These are phyloP conservation scores for Eustalomyia histrio DNA, from an alignment of 2,888 invertebrate genomes.

Conservation along the genomic window DNA sequence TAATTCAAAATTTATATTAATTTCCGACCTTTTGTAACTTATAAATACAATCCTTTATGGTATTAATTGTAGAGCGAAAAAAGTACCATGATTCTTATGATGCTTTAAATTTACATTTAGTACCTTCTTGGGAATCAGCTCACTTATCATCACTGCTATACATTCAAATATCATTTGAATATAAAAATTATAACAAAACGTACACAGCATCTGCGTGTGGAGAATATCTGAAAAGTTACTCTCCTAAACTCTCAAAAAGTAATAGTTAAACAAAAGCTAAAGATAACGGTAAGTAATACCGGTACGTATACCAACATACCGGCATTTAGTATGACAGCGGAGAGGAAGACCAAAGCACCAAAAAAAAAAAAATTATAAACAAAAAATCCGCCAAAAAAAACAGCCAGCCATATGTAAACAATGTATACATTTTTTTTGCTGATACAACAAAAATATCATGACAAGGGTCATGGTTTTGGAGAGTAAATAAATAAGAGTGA, in stretches of 20 bases:
- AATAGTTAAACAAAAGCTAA: slow-evolving; percentile 3
- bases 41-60: too few species aligned
- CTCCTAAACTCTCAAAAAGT: not conserved
- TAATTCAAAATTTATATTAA: too few species aligned
- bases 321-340: not conserved
- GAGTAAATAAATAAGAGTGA: not conserved
- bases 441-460: slow-evolving; percentile 20
- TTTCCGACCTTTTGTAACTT: too few species aligned
- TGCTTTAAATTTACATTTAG: not conserved
- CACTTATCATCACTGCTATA: not conserved
- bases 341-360: not conserved
- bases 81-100: not conserved
- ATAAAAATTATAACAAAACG: not conserved
- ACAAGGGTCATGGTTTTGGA: slow-evolving; percentile 59
- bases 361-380: slow-evolving; percentile 15
- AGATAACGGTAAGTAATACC: slow-evolving; percentile 26
- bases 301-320: slow-evolving; percentile 8
- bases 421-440: slow-evolving; percentile 11
- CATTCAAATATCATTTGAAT: not conserved
- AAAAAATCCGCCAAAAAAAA: slow-evolving; percentile 48
- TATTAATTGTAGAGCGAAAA: not conserved
- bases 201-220: slow-evolving; percentile 61
- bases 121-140: not conserved
- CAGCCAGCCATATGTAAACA: slow-evolving; percentile 48
- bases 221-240: slow-evolving; percentile 16